Evolutionary conservation across 2,888 invertebrate genomes (phyloP).

Genomic region (Lordiphosa fenestrarum): DNA sequence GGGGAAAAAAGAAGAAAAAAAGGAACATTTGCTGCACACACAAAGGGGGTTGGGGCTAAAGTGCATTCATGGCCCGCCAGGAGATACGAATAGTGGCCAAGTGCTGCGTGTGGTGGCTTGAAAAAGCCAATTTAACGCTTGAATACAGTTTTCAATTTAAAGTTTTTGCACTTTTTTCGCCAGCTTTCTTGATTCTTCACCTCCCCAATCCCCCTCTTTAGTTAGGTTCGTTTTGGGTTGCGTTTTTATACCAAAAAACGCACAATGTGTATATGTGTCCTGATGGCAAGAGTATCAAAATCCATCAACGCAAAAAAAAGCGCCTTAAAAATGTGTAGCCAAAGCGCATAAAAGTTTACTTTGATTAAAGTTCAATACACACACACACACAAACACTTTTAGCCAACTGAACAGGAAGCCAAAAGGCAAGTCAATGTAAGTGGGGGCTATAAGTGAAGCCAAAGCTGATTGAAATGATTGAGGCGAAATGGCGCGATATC

Average conservation of each 20-base stretch:
- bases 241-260: conserved; percentile 35
- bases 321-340: conserved; percentile 56
- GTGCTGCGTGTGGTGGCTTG: conserved; percentile 15
- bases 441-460: conserved; percentile 62
- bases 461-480: conserved; percentile 74
- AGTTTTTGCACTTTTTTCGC: conserved; percentile 55
- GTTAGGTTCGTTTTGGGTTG: conserved; percentile 55
- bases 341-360: conserved; percentile 69
- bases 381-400: conserved; percentile 53
- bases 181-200: conserved; percentile 43
- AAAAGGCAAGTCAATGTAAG: conserved; percentile 72
- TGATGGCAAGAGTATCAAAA: conserved; percentile 35
- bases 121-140: conserved; percentile 75
- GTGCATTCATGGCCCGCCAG: conserved; percentile 10
- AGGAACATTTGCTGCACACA: not conserved
- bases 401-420: conserved; percentile 43
- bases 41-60: not conserved
- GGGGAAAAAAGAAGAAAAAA: not conserved
- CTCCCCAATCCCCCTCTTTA: conserved; percentile 46
- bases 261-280: conserved; percentile 21
- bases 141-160: conserved; percentile 75
- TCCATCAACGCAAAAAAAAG: conserved; percentile 50
- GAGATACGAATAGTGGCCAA: not conserved
- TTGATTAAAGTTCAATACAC: conserved; percentile 72
- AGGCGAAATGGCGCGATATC: conserved; percentile 66